phyloP scores from a whole-genome alignment of 2,113 vertebrate genomes.

The Rhineura floridana region DNA sequence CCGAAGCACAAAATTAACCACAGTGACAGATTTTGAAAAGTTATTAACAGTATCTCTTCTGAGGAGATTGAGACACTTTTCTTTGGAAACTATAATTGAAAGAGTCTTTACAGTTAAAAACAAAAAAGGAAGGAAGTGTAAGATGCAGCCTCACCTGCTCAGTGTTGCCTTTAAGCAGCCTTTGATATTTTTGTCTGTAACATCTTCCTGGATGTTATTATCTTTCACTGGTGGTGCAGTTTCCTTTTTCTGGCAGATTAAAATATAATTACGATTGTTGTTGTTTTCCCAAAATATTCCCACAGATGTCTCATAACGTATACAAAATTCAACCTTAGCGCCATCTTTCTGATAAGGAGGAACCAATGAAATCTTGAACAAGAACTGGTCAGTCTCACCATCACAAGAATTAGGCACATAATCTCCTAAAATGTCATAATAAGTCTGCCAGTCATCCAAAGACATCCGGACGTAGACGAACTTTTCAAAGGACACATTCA shows the following conservation, averaged over 20 bases:
- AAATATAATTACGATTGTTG: slow-evolving; percentile 85
- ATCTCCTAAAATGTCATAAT: slow-evolving; percentile 89
- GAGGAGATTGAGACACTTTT: not conserved
- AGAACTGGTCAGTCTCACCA: slow-evolving; percentile 88
- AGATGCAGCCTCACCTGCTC: slow-evolving; percentile 81
- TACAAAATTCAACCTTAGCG: slow-evolving; percentile 88
- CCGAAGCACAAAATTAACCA: not conserved
- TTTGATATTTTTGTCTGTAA: slow-evolving; percentile 80
- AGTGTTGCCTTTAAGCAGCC: slow-evolving; percentile 87
- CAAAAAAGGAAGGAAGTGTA: slow-evolving; percentile 39
- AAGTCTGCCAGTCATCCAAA: slow-evolving; percentile 86
- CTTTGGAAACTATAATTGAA: slow-evolving; percentile 2
- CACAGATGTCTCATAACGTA: slow-evolving; percentile 87
- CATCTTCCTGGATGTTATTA: slow-evolving; percentile 71
- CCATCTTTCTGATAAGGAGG: slow-evolving; percentile 85
- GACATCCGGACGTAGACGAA: slow-evolving; percentile 85
- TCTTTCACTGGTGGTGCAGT: slow-evolving; percentile 55
- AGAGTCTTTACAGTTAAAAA: not conserved
- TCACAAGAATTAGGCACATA: slow-evolving; percentile 92
- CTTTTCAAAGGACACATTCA: slow-evolving; percentile 92
- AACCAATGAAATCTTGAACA: slow-evolving; percentile 85
- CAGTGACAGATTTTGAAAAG: not conserved
- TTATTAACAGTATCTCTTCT: not conserved
- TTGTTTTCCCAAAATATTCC: slow-evolving; percentile 96
- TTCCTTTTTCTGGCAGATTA: slow-evolving; percentile 87